phyloP scores from a whole-genome alignment of 2,797 vertebrate species.

The Phataginus tetradactyla region DNA sequence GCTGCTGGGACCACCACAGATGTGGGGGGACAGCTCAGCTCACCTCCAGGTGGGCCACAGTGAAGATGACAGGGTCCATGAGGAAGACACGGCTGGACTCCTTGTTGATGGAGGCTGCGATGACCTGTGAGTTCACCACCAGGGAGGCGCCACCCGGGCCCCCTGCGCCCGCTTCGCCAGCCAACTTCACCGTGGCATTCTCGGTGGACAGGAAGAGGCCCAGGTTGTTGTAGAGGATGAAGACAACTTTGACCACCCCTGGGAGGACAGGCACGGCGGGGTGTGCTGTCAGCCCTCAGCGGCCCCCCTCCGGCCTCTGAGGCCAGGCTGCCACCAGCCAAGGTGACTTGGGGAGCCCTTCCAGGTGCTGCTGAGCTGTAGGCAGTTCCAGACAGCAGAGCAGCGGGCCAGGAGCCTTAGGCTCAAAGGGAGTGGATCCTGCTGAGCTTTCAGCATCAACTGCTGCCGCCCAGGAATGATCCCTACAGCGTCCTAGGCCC shows the following conservation, averaged over 20 bases:
- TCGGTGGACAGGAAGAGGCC: slow-evolving; percentile 95
- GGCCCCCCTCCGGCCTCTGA: slow-evolving; percentile 6
- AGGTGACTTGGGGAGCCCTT: neutral
- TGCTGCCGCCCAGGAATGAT: neutral
- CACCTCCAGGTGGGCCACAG: slow-evolving; percentile 94
- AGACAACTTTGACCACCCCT: slow-evolving; percentile 97
- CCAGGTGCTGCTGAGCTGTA: neutral
- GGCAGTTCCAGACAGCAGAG: neutral
- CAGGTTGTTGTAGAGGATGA: slow-evolving; percentile 95
- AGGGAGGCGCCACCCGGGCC: slow-evolving; percentile 85
- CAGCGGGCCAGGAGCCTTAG: neutral
- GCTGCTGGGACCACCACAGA: neutral
- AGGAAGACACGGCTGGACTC: slow-evolving; percentile 96
- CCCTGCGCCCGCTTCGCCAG: slow-evolving; percentile 85
- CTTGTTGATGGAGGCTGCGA: slow-evolving; percentile 96
- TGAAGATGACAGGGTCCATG: slow-evolving; percentile 95
- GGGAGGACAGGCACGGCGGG: slow-evolving; percentile 11
- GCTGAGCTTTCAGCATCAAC: neutral
- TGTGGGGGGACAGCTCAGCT: neutral
- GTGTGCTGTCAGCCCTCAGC: slow-evolving; percentile 5
- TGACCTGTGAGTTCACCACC: slow-evolving; percentile 94
- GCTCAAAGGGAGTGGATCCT: neutral
- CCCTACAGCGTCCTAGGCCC: neutral
- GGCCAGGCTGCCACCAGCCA: neutral
- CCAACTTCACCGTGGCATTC: slow-evolving; percentile 94